These are phyloP conservation scores for Notospermus geniculatus DNA, from an alignment of 1,140 invertebrate genomes.

Conservation along the genomic window DNA sequence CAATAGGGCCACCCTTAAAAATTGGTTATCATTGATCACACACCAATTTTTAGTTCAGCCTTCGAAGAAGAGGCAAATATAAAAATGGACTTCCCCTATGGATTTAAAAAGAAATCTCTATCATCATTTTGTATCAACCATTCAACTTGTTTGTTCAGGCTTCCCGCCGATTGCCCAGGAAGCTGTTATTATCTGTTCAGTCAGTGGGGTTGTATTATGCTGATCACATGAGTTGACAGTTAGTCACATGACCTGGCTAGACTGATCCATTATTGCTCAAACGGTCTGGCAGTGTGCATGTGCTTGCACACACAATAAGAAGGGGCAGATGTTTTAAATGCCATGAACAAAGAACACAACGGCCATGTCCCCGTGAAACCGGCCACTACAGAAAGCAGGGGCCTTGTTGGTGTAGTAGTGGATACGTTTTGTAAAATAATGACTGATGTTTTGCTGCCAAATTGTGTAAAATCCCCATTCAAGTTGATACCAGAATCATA, in stretches of 20 bases:
- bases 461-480: background rate
- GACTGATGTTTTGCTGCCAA: background rate
- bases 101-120: no score
- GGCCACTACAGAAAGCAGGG: background rate
- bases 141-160: no score
- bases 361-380: background rate
- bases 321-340: no score
- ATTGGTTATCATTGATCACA: no score
- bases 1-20: no score
- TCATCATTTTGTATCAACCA: no score
- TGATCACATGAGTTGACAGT: background rate
- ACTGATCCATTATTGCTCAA: conserved; percentile 13
- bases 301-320: background rate
- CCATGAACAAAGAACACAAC: background rate
- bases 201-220: no score
- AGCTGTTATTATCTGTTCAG: no score
- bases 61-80: no score
- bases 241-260: background rate
- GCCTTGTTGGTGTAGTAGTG: background rate
- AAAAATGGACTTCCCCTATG: no score
- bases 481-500: conserved; percentile 1
- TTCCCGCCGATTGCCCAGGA: no score
- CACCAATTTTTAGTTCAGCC: no score
- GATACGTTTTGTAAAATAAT: background rate
- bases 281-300: background rate